These are phyloP conservation scores for Raja brachyura DNA, from an alignment of 2,113 vertebrate genomes.

Conservation along the genomic window DNA sequence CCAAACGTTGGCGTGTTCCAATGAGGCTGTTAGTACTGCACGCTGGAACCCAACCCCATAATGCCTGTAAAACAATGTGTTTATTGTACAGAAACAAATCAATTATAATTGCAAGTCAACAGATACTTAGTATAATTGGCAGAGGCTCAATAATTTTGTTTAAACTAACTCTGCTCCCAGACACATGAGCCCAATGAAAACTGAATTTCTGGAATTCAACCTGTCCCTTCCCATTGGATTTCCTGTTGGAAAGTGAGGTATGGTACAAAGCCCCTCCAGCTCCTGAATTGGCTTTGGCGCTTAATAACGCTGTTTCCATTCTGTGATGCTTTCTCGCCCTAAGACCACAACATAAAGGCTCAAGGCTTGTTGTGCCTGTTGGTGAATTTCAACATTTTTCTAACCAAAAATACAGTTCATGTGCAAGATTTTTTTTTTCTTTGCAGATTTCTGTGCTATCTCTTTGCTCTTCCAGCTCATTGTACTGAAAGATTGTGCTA, in stretches of 20 bases:
- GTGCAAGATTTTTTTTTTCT: too few relatives aligned
- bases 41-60: background rate
- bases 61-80: background rate
- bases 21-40: background rate
- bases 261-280: background rate
- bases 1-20: background rate
- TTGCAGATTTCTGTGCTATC: background rate
- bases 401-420: background rate
- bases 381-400: background rate
- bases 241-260: background rate
- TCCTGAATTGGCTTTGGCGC: background rate
- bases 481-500: background rate
- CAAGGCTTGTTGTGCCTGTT: background rate
- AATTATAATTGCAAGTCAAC: background rate
- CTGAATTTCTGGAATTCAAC: background rate
- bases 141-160: background rate
- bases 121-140: background rate
- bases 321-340: background rate
- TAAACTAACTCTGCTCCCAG: background rate
- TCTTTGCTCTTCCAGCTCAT: background rate
- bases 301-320: background rate
- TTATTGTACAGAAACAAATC: background rate
- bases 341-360: background rate
- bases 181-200: background rate
- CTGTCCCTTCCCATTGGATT: background rate